Base-by-base conservation (phyloP, 2,888 invertebrate species). In the Cosmorhoe ocellata region DNA sequence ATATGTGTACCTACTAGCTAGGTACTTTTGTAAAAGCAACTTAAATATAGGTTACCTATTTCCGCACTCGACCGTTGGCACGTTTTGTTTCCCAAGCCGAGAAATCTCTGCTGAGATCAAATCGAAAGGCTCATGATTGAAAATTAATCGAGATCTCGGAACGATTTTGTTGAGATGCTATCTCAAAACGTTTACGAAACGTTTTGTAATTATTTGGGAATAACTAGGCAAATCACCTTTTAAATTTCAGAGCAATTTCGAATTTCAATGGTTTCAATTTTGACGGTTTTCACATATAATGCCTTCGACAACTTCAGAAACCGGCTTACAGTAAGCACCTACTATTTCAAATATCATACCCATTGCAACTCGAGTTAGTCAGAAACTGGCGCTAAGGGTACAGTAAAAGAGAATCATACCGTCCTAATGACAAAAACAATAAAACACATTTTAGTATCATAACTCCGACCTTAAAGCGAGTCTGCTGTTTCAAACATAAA, bases 361-460 rank as follows among this genome's bases (percentile, higher is more conserved):
- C 18, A 4, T 4, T 18, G 24, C 7, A 7, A 6, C 24, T 24
- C 24, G 24, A 24, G 1, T 6, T 24, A 24, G 24, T 37, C 4
- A 26, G 24, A 13, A 26, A 26, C 11, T 22, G 36, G 11, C 11
- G 10, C 22, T 34, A 11, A 24, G 36, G 26, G 37, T 37, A 11
- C 37, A 26, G 12, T 54, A 46, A 40, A 51, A 54, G 58, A 51
- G 56, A 39, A 49, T 47, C 59, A 54, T 56, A 54, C 56, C 40
- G 44, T 44, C 40, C 46, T 59, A 51, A 58, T 52, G 47, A 55
- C 55, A 50, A 43, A 55, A 55, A 51, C 31, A 58, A 54, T 56
- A 54, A 56, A 56, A 47, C 53, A 43, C 44, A 41, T 49, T 59
- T 59, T 59, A 59, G 54, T 54, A 54, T 56, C 43, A 59, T 51